phyloP scores from a whole-genome alignment of 2,113 vertebrate genomes.

The Nannospalax galili region DNA sequence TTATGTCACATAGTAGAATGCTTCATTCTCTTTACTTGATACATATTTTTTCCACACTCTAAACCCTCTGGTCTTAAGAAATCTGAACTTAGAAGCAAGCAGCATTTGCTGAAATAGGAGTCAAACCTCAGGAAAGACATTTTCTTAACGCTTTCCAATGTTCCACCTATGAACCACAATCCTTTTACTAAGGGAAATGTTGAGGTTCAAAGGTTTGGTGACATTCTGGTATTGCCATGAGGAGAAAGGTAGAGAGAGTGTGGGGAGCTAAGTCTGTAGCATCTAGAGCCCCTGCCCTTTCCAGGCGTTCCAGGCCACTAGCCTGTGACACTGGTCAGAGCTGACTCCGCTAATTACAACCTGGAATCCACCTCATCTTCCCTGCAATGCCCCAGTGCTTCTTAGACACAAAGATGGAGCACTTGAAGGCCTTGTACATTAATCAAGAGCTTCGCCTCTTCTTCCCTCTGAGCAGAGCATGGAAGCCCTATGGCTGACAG shows the following conservation, averaged over 20 bases:
- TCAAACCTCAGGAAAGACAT: not conserved
- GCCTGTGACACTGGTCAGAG: not conserved
- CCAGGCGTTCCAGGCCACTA: fast-evolving
- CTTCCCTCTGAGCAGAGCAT: not conserved
- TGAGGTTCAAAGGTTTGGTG: not conserved
- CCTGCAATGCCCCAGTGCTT: constrained; percentile 36
- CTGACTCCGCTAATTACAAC: not conserved
- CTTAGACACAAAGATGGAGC: constrained; percentile 60
- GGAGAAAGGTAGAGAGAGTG: fast-evolving
- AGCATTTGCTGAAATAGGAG: not conserved
- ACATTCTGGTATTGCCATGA: fast-evolving
- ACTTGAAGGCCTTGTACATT: constrained; percentile 53
- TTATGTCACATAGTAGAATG: too few relatives aligned
- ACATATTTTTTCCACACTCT: fast-evolving
- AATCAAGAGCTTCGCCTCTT: constrained; percentile 44
- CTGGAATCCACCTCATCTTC: not conserved
- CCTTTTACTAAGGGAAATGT: not conserved
- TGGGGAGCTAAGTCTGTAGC: not conserved
- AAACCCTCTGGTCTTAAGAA: not conserved
- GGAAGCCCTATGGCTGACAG: not conserved
- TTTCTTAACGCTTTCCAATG: not conserved
- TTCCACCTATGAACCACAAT: not conserved
- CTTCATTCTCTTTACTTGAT: not conserved
- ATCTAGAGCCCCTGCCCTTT: not conserved
- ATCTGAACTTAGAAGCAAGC: not conserved